Evolutionary conservation across 2,888 invertebrate species (phyloP).

Genomic region (Lycophotia porphyrea): DNA sequence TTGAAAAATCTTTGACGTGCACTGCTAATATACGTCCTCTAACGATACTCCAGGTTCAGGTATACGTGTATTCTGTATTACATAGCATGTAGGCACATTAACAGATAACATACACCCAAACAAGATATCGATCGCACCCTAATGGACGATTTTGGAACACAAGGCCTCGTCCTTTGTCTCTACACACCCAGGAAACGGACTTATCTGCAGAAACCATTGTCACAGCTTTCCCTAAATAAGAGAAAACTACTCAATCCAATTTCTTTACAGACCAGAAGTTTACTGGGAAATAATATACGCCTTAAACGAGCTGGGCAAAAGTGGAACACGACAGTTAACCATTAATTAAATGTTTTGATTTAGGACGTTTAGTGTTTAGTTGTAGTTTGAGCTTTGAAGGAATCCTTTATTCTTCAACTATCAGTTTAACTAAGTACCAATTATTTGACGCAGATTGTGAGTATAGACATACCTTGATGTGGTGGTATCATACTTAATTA

Average conservation of each 20-base stretch:
- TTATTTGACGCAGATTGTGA: neutral
- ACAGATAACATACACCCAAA: constrained; percentile 16
- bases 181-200: constrained; percentile 26
- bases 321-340: neutral
- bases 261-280: constrained; percentile 7
- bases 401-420: neutral
- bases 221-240: constrained; percentile 2
- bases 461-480: neutral
- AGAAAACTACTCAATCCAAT: neutral
- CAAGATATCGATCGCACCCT: constrained; percentile 30
- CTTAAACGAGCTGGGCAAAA: neutral
- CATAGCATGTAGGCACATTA: neutral
- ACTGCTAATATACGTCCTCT: neutral
- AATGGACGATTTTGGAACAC: constrained; percentile 35
- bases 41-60: neutral
- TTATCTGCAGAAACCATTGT: constrained; percentile 28
- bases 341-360: neutral
- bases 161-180: constrained; percentile 33
- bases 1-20: neutral
- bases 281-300: neutral
- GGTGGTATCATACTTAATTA: neutral
- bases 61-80: neutral
- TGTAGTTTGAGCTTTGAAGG: neutral
- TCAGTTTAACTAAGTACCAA: neutral
- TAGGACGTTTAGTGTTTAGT: no score